phyloP scores from a whole-genome alignment of 2,797 vertebrate genomes.

The Morus bassanus region DNA sequence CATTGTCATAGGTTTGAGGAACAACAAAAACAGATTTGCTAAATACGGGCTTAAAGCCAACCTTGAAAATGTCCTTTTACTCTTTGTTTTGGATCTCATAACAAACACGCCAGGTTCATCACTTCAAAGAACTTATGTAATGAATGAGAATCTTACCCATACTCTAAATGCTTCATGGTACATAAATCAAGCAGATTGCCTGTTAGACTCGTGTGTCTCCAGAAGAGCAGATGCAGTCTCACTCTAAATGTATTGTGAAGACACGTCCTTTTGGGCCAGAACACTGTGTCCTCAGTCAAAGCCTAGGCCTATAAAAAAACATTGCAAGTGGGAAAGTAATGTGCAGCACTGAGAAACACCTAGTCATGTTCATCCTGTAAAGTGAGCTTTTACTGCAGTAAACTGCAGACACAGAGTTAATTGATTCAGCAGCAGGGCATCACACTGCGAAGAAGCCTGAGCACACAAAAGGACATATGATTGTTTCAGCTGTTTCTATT shows the following conservation, averaged over 20 bases:
- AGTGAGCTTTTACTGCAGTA: background rate
- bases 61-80: slow-evolving; percentile 11
- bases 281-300: background rate
- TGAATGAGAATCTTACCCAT: background rate
- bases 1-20: background rate
- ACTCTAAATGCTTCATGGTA: background rate
- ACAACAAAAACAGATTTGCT: background rate
- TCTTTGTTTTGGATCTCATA: background rate
- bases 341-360: background rate
- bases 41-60: background rate
- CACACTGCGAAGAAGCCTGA: background rate
- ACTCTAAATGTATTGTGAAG: background rate
- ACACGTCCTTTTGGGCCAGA: background rate
- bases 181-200: slow-evolving; percentile 57
- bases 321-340: background rate
- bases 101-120: background rate
- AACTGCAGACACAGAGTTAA: background rate
- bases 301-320: background rate
- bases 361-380: background rate
- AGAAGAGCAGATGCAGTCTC: slow-evolving; percentile 22
- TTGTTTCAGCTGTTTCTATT: background rate
- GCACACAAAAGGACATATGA: background rate
- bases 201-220: slow-evolving; percentile 4
- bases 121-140: slow-evolving; percentile 34
- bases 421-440: background rate